Percentiles rank a stretch among this genome's conserved stretches.
Conservation (phyloP, 35 echinoderm and acorn worm genomes). For the Apostichopus japonicus region DNA sequence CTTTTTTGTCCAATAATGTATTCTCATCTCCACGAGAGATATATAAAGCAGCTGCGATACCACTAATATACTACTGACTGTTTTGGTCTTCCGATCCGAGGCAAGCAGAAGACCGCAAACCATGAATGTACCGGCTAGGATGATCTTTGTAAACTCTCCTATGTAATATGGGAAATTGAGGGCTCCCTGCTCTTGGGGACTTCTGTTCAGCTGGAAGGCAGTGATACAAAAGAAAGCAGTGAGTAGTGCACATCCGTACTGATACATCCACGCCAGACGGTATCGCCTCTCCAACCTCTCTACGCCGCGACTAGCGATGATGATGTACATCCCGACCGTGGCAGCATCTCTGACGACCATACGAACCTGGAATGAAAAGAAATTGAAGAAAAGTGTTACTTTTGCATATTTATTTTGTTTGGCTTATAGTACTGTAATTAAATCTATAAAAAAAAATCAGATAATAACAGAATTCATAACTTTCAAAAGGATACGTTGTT, state of each 20-base stretch:
- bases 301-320: slow-evolving; percentile 69
- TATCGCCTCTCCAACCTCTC: slow-evolving; percentile 68
- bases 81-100: slow-evolving; percentile 57
- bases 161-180: slow-evolving; percentile 47
- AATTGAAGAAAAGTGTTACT: background rate
- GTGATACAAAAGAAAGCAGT: slow-evolving; percentile 64
- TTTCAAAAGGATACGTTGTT: too few relatives aligned
- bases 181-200: slow-evolving; percentile 66
- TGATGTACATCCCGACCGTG: slow-evolving; percentile 73
- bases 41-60: slow-evolving; percentile 40
- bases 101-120: slow-evolving; percentile 63
- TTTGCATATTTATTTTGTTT: too few relatives aligned
- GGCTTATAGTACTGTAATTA: too few relatives aligned
- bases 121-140: slow-evolving; percentile 38
- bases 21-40: slow-evolving; percentile 54
- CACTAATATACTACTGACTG: slow-evolving; percentile 16
- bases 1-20: slow-evolving; percentile 69
- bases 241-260: slow-evolving; percentile 58
- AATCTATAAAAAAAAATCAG: too few relatives aligned
- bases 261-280: slow-evolving; percentile 65
- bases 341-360: slow-evolving; percentile 73
- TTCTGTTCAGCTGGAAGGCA: slow-evolving; percentile 63
- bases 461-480: too few relatives aligned
- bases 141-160: slow-evolving; percentile 24
- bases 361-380: slow-evolving; percentile 62